Percentiles rank a stretch among this genome's conserved stretches.
Evolutionary conservation across 92 coral and sea anemone species (phyloP).

Genomic region (Phenganax marumi): DNA sequence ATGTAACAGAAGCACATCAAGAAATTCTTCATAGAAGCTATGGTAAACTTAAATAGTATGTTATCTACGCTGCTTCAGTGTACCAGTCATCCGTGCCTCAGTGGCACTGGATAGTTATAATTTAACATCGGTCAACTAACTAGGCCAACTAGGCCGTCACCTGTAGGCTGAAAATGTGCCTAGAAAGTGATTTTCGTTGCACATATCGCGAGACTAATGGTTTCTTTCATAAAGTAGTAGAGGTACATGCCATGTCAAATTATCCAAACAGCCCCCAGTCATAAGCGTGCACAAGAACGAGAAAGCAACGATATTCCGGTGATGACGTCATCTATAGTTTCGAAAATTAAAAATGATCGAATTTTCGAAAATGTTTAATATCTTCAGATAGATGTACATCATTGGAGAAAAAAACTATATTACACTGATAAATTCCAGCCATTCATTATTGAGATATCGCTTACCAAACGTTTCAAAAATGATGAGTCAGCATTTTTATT

Average conservation of each 20-base stretch:
- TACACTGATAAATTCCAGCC: conserved; percentile 1
- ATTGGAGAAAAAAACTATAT: not conserved
- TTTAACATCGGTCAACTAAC: no score
- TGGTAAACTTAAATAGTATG: no score
- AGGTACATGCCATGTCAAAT: not conserved
- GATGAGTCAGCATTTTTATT: conserved; percentile 16
- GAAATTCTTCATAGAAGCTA: no score
- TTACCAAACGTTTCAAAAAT: not conserved
- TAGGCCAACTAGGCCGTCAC: conserved; percentile 8
- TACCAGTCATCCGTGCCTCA: not conserved
- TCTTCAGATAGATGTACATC: conserved; percentile 1
- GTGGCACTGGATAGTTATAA: no score
- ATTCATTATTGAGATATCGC: not conserved
- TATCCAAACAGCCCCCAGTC: not conserved
- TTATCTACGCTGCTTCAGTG: not conserved
- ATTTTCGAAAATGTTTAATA: not conserved
- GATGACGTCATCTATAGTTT: not conserved
- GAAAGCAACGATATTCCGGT: not conserved
- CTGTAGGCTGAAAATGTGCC: not conserved
- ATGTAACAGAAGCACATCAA: no score
- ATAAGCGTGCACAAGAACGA: not conserved
- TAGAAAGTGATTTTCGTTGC: not conserved
- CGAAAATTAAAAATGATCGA: not conserved
- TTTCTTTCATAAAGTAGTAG: not conserved
- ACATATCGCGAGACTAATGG: not conserved